A percentile compares a stretch with the other conserved stretches of the same genome.
phyloP scores from a whole-genome alignment of 2,888 invertebrate genomes.

The Kuschelorhynchus macadamiae region DNA sequence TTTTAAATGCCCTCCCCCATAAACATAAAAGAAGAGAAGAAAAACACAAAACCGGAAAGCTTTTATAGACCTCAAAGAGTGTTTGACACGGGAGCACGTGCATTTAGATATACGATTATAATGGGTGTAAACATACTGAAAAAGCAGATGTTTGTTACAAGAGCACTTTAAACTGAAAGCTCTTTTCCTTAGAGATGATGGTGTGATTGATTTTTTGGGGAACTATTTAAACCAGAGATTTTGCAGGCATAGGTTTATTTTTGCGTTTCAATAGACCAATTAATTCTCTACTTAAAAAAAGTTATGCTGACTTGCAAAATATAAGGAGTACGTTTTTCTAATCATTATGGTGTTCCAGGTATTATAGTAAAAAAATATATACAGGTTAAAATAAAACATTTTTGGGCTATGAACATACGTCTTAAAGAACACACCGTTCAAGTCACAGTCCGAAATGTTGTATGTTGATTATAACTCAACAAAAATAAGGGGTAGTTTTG shows the following conservation, averaged over 20 bases:
- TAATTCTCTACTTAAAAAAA: too few relatives aligned
- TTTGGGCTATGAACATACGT: too few relatives aligned
- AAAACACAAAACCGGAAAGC: slow-evolving; percentile 21
- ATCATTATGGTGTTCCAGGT: too few relatives aligned
- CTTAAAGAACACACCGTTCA: too few relatives aligned
- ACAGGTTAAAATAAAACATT: too few relatives aligned
- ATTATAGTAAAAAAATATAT: too few relatives aligned
- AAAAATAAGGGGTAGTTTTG: too few relatives aligned
- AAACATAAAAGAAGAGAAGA: slow-evolving; percentile 28
- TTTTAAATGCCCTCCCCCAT: slow-evolving; percentile 25
- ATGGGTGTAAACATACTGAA: slow-evolving; percentile 32
- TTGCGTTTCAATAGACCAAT: neutral
- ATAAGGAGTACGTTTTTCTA: too few relatives aligned
- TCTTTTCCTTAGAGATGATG: slow-evolving; percentile 12
- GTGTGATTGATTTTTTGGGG: slow-evolving; percentile 16
- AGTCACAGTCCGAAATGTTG: too few relatives aligned
- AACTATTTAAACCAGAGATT: neutral
- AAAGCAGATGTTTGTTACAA: slow-evolving; percentile 31
- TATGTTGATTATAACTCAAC: too few relatives aligned
- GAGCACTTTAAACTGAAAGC: slow-evolving; percentile 21
- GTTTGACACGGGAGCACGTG: slow-evolving; percentile 29
- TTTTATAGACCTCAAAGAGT: slow-evolving; percentile 23
- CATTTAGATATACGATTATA: slow-evolving; percentile 26
- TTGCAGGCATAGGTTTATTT: slow-evolving; percentile 12
- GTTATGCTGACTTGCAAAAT: too few relatives aligned